Conservation (phyloP, 1,140 invertebrate genomes). For the Heliconius eleuchia region DNA sequence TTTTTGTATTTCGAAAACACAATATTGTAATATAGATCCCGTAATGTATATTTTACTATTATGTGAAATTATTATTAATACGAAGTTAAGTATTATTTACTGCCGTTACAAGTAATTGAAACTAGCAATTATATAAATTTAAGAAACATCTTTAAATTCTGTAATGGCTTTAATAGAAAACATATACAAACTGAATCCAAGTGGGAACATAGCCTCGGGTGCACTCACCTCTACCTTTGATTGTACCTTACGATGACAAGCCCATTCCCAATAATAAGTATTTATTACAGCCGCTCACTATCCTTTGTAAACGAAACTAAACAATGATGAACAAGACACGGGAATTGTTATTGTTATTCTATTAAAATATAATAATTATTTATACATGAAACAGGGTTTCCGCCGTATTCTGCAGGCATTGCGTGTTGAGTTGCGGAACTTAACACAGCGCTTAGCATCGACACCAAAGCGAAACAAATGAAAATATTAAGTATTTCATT, state of each 20-base stretch:
- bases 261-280: slow-evolving; percentile 70
- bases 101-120: background rate
- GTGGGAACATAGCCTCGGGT: slow-evolving; percentile 69
- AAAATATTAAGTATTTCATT: too few relatives aligned
- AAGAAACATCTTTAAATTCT: slow-evolving; percentile 27
- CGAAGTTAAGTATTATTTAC: too few relatives aligned
- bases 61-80: too few relatives aligned
- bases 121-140: slow-evolving; percentile 30
- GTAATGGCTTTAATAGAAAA: slow-evolving; percentile 26
- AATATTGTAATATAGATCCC: too few relatives aligned
- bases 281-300: slow-evolving; percentile 55
- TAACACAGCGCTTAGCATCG: too few relatives aligned
- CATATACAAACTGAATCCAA: slow-evolving; percentile 43
- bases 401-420: too few relatives aligned
- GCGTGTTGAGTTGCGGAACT: too few relatives aligned
- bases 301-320: slow-evolving; percentile 40
- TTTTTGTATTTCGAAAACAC: too few relatives aligned
- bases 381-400: too few relatives aligned
- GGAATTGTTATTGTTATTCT: slow-evolving; percentile 9
- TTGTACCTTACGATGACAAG: slow-evolving; percentile 77
- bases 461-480: too few relatives aligned
- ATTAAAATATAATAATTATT: background rate
- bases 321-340: slow-evolving; percentile 33
- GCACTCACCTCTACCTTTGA: slow-evolving; percentile 61
- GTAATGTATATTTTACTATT: too few relatives aligned